Evolutionary conservation across 2,888 invertebrate genomes (phyloP), one percentile per base, ranked within the genome.

Genomic region (Caenorhabditis auriculariae): DNA sequence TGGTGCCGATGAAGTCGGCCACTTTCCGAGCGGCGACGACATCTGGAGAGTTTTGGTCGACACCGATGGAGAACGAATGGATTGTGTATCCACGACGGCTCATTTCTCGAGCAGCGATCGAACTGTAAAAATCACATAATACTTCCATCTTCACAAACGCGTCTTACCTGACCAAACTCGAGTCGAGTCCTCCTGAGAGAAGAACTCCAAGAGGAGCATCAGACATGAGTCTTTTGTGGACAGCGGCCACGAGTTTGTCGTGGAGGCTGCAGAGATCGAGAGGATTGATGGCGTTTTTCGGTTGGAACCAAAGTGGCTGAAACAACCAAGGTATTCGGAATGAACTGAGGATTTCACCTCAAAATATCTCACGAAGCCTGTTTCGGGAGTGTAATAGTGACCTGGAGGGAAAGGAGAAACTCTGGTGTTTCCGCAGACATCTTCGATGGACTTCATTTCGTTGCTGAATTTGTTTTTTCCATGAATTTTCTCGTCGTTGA

Each of bases 1-100:
- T 91, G 35, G 92, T 91, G 50, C 77, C 75, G 44, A 78, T 67
- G 66, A 77, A 78, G 9, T 76, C 56, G 43, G 82, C 82, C 19
- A 82, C 81, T 46, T 88, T 87, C 71, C 88, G 86, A 0, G 94
- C 93, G 32, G 93, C 93, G 66, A 87, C 83, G 45, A 94, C 86
- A 83, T 95, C 94, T 0, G 94, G 92, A 4, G 82, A 78, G 37
- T 58, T 60, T 7, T 88, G 83, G 19, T 88, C 88, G 88, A 94
- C 89, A 2, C 94, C 94, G 75, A 93, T 90, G 3, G 93, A 89
- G 82, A 93, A 94, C 23, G 92, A 91, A 85, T 89, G 85, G 48
- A 86, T 83, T 4, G 61, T 58, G 23, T 66, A 55, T n/a, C 76
- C 73, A 75, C 62, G 58, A 7, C 75, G 78, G 24, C 75, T 66